phyloP scores from a whole-genome alignment of 2,888 invertebrate genomes.

The Pseudanteris insignis region DNA sequence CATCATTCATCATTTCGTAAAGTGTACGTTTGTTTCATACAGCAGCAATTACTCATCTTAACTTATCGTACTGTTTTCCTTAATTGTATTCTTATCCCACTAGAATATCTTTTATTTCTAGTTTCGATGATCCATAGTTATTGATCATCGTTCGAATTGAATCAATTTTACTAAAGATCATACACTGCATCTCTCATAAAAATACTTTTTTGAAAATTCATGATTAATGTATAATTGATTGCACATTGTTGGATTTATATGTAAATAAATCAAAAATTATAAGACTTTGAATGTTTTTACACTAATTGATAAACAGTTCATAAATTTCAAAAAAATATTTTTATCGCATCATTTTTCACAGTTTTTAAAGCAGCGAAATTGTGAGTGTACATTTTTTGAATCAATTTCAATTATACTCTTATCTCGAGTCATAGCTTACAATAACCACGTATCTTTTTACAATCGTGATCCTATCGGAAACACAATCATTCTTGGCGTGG shows the following conservation, averaged over 20 bases:
- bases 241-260: slow-evolving; percentile 1
- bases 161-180: not conserved
- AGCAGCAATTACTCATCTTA: slow-evolving; percentile 16
- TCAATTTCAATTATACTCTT: slow-evolving; percentile 10
- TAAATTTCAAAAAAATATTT: slow-evolving; percentile 9
- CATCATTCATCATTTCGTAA: slow-evolving; percentile 12
- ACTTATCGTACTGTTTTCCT: slow-evolving; percentile 14
- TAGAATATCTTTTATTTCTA: slow-evolving; percentile 9
- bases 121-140: no score
- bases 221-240: slow-evolving; percentile 5
- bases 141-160: no score
- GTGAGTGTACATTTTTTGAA: not conserved
- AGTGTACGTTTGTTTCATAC: slow-evolving; percentile 19
- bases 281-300: slow-evolving; percentile 6
- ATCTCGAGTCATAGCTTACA: slow-evolving; percentile 27
- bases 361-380: no score
- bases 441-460: slow-evolving; percentile 31
- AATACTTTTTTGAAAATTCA: slow-evolving; percentile 12
- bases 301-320: not conserved
- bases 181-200: slow-evolving; percentile 3
- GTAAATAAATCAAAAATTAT: not conserved
- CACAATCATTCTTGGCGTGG: slow-evolving; percentile 45
- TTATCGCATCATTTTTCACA: not conserved
- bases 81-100: slow-evolving; percentile 7
- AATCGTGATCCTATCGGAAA: slow-evolving; percentile 27